Evolutionary conservation across 2,113 vertebrate genomes (phyloP), one percentile per base, ranked within the genome.

Genomic region (Oreochromis spilurus): DNA sequence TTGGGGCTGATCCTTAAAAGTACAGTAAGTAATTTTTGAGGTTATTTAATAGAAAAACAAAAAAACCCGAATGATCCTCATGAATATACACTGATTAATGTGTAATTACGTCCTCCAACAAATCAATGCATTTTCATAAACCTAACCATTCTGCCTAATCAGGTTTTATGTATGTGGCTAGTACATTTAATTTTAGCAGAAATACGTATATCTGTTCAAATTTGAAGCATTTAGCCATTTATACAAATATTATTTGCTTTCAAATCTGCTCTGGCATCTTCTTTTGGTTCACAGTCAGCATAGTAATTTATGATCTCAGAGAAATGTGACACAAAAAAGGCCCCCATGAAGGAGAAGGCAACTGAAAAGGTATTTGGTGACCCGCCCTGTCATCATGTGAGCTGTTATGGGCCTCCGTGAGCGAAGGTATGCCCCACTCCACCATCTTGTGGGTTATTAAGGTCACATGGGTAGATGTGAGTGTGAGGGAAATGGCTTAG

Each of bases 31-130:
- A 29, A 53, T 57, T 2, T 57, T 57, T 57, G 2, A 29, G 54
- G 54, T 57, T 29, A 57, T 26, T 29, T 57, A 57, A 57, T 1
- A 26, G 54, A 57, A 57, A 14, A 26, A 1, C 2, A 1, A 26
- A 57, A 55, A 24, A 36, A 5, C 0, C 3, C 1, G 12, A 57
- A 0, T 26, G 54, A 26, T 58, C 24, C 55, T 58, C 24, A 9
- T 58, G 7, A 58, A 58, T 29, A 57, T 0, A 58, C 26, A 9
- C 24, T 0, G 0, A 58, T 29, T 29, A 29, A 16, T 58, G 55
- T 58, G 55, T 29, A 58, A 58, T 58, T 58, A 58, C 21, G 16
- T 31, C 26, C 26, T 31, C 26, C 55, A 58, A 26, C 1, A 1
- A 58, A 31, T 58, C 13, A 29, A 58, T 58, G 7, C 26, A 60